Evolutionary conservation across 2,113 vertebrate species (phyloP).

Genomic region (Anhinga rufa): DNA sequence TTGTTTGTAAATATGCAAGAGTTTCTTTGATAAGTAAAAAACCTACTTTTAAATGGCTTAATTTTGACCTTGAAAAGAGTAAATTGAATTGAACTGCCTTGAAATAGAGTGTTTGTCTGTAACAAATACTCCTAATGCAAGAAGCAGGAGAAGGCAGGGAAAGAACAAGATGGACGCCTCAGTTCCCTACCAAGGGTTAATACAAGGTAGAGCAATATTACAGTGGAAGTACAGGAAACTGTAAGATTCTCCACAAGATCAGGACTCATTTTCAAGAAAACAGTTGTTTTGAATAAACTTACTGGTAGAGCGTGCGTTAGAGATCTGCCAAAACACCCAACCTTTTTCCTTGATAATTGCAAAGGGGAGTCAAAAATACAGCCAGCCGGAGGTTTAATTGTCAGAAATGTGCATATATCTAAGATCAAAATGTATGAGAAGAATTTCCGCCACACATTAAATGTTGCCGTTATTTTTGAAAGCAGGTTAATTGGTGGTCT

Average conservation of each 20-base stretch:
- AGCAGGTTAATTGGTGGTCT: neutral
- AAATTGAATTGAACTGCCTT: neutral
- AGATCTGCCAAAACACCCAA: slow-evolving; percentile 26
- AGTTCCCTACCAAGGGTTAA: neutral
- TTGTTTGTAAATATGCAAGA: neutral
- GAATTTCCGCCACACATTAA: neutral
- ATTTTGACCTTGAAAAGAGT: neutral
- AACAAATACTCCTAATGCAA: neutral
- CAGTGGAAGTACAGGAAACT: neutral
- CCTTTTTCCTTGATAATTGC: neutral
- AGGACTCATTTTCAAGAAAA: slow-evolving; percentile 1
- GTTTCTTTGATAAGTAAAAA: neutral
- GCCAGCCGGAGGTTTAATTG: neutral
- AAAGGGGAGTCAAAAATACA: slow-evolving; percentile 7
- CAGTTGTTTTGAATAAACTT: neutral
- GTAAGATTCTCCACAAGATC: neutral
- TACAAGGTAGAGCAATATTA: neutral
- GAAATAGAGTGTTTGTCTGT: neutral
- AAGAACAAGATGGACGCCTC: neutral
- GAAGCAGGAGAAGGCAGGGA: neutral
- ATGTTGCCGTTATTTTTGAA: neutral
- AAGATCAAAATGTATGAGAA: neutral
- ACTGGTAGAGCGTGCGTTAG: neutral
- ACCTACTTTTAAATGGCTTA: neutral
- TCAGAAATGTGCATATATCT: neutral